Evolutionary conservation across 2,888 invertebrate species (phyloP), one percentile per base, ranked within the genome.

Genomic region (Lithophane ornitopus): DNA sequence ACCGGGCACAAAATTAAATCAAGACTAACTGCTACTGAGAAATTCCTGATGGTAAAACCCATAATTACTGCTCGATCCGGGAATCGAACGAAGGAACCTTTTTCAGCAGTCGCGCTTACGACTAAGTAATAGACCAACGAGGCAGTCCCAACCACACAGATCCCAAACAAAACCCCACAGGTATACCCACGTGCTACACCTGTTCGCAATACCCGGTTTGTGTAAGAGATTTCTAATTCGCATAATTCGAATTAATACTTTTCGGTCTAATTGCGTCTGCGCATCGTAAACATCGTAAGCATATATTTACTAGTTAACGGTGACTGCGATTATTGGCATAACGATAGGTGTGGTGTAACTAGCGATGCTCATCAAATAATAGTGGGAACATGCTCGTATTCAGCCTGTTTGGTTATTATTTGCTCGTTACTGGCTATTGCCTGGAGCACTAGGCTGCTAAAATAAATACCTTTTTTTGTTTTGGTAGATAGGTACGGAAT

Each of bases 341-440:
- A 73, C 80, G 70, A 86, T 81, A 75, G 72, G 61, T 65, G 72
- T 82, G 70, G 75, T 69, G 74, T 82, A 79, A 86, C 82, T 78
- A 80, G 76, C 84, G 74, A 81, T 84, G 76, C 70, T 80, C 83
- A 82, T 80, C 78, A 78, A 88, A 88, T 88, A 82, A 82, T 79
- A 79, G 71, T 73, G 74, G 76, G 70, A 65, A 41, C 58, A 68
- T 80, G 72, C 72, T 78, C 67, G 67, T 68, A 82, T 82, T 78
- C 76, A 85, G 85, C 78, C 80, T 80, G 80, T 89, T 87, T 82
- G 68, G 85, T 78, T 87, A 90, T 90, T 90, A 90, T 88, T 86
- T 88, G 78, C 86, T 89, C 90, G 85, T 90, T 89, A 89, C 68
- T 82, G 62, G 59, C 49, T 71, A 74, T 59, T 44, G 88, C 90